These are phyloP conservation scores for Neosilurus hyrtlii DNA, from an alignment of 2,797 vertebrate genomes.

Conservation along the genomic window DNA sequence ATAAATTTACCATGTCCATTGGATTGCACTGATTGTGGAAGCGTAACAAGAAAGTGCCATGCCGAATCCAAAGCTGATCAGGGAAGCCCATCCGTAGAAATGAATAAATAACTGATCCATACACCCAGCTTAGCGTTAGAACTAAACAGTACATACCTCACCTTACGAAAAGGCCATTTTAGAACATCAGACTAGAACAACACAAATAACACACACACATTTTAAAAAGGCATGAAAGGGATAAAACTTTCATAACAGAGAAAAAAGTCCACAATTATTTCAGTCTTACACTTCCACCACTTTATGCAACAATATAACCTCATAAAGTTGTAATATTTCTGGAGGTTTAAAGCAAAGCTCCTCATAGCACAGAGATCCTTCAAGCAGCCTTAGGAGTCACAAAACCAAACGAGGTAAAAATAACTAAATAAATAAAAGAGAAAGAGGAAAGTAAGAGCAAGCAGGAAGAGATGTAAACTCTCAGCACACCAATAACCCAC, in stretches of 20 bases:
- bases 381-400: conserved; percentile 20
- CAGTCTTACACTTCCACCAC: not conserved
- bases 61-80: conserved; percentile 56
- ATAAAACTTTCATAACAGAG: conserved; percentile 11
- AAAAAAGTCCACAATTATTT: conserved; percentile 15
- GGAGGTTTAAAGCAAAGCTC: conserved; percentile 34
- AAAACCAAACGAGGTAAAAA: not conserved
- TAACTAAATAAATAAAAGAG: no score
- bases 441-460: not conserved
- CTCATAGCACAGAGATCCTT: conserved; percentile 35
- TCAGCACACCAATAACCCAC: not conserved
- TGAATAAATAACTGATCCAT: conserved; percentile 62
- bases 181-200: conserved; percentile 77
- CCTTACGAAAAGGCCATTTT: conserved; percentile 64
- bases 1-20: conserved; percentile 37
- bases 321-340: conserved; percentile 48
- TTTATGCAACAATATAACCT: conserved; percentile 2
- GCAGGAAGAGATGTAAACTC: conserved; percentile 16
- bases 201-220: conserved; percentile 54
- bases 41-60: conserved; percentile 45
- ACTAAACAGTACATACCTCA: conserved; percentile 71
- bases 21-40: conserved; percentile 62
- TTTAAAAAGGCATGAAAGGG: not conserved
- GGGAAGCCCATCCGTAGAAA: conserved; percentile 35
- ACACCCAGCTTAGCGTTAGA: conserved; percentile 40